A percentile compares a stretch with the other conserved stretches of the same genome.
These are phyloP conservation scores for Operophtera brumata DNA, from an alignment of 2,888 invertebrate species.

Conservation along the genomic window DNA sequence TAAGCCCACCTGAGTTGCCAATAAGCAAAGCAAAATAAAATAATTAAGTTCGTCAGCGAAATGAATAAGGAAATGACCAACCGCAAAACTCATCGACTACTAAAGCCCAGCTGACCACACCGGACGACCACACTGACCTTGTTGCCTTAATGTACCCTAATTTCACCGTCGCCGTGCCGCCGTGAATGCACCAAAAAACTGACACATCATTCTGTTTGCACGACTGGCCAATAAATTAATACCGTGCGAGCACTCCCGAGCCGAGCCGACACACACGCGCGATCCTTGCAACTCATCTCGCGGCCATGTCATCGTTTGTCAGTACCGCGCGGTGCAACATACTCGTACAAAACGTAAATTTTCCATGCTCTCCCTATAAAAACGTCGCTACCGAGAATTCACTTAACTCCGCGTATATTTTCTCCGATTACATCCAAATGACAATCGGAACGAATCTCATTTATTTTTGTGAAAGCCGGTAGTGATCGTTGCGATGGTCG, in stretches of 20 bases:
- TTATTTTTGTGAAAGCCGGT: constrained; percentile 50
- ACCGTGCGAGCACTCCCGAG: constrained; percentile 58
- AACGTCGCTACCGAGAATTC: constrained; percentile 47
- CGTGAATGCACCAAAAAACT: constrained; percentile 66
- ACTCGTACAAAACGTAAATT: constrained; percentile 48
- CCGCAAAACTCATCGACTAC: constrained; percentile 58
- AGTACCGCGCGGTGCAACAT: constrained; percentile 34
- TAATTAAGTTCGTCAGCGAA: constrained; percentile 25
- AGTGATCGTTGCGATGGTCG: constrained; percentile 40
- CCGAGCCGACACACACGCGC: constrained; percentile 59
- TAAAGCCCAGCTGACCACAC: constrained; percentile 56
- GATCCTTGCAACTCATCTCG: constrained; percentile 49
- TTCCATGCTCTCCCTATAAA: constrained; percentile 49
- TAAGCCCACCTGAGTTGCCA: background rate
- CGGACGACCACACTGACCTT: constrained; percentile 63
- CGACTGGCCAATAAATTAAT: constrained; percentile 75
- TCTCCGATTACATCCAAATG: constrained; percentile 54
- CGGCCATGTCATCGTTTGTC: constrained; percentile 30
- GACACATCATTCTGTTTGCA: constrained; percentile 74
- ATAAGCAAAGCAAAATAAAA: constrained; percentile 3
- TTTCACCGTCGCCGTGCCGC: constrained; percentile 57
- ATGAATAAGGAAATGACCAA: constrained; percentile 51
- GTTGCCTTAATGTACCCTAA: constrained; percentile 78
- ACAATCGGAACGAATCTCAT: constrained; percentile 52
- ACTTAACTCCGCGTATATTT: constrained; percentile 47